These are phyloP conservation scores for Hydrophis major DNA, from an alignment of 2,797 vertebrate species.

Conservation along the genomic window DNA sequence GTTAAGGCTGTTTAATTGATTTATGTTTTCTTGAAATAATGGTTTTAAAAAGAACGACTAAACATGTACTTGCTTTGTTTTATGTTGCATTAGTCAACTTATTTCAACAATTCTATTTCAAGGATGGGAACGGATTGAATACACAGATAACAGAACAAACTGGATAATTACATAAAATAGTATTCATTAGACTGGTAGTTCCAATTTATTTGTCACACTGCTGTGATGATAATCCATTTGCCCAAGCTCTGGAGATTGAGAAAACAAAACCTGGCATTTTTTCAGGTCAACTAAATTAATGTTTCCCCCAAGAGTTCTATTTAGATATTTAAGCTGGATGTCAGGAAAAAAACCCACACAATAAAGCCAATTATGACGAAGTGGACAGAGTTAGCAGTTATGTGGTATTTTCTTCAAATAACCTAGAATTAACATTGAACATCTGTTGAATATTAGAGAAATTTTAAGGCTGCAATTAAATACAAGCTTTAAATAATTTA, in stretches of 20 bases:
- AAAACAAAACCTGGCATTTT: neutral
- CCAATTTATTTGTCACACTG: neutral
- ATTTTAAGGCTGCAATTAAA: neutral
- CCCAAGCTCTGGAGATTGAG: neutral
- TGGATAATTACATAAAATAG: neutral
- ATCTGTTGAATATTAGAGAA: neutral
- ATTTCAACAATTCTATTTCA: neutral
- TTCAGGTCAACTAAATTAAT: neutral
- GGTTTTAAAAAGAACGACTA: neutral
- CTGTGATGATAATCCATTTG: neutral
- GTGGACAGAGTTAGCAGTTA: neutral
- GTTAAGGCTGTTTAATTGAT: neutral
- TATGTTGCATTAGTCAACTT: neutral
- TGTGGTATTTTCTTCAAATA: neutral
- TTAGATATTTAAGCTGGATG: neutral
- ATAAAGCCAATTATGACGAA: neutral
- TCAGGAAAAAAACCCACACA: neutral
- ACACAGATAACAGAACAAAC: neutral
- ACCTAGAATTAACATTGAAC: neutral
- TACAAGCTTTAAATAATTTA: neutral
- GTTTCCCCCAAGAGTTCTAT: neutral
- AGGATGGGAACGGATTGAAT: neutral
- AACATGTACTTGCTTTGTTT: neutral
- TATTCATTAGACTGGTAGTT: neutral
- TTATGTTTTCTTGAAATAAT: neutral